A percentile compares a stretch with the other conserved stretches of the same genome.
Evolutionary conservation across 2,888 invertebrate species (phyloP).

Genomic region (Dioctria rufipes): DNA sequence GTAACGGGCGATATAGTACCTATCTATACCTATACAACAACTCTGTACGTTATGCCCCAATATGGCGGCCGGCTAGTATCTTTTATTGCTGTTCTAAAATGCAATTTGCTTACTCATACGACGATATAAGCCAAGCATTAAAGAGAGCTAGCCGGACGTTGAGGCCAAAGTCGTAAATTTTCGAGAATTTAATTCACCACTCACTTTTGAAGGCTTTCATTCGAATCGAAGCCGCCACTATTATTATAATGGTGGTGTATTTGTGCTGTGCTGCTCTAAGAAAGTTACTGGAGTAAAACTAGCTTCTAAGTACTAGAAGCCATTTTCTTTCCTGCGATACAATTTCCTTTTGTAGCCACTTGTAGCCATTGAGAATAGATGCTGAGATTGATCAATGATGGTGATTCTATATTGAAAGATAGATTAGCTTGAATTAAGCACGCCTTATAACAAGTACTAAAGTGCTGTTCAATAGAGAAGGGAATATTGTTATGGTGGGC

Average conservation of each 20-base stretch:
- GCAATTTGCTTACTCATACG: constrained; percentile 48
- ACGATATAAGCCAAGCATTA: constrained; percentile 16
- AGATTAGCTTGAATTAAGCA: constrained; percentile 7
- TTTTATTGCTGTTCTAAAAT: constrained; percentile 41
- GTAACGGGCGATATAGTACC: not conserved
- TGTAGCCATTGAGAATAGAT: not conserved
- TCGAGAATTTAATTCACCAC: constrained; percentile 43
- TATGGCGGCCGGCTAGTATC: constrained; percentile 40
- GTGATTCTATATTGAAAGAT: constrained; percentile 12
- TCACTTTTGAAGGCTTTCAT: constrained; percentile 30
- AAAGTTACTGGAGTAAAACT: constrained; percentile 31
- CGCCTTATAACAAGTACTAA: not conserved
- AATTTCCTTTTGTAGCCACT: constrained; percentile 5
- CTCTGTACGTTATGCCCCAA: constrained; percentile 42
- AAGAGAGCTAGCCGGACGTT: not conserved
- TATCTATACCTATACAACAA: too few species aligned
- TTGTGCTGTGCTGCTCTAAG: not conserved
- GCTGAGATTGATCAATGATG: constrained; percentile 28
- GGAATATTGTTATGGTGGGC: not conserved
- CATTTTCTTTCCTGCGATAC: constrained; percentile 10
- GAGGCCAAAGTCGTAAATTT: constrained; percentile 42
- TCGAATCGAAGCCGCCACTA: not conserved
- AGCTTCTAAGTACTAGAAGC: not conserved
- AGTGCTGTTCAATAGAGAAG: not conserved
- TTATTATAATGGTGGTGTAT: too few species aligned